These are phyloP conservation scores for Esox lucius DNA, from an alignment of 2,797 vertebrate species.

Conservation along the genomic window DNA sequence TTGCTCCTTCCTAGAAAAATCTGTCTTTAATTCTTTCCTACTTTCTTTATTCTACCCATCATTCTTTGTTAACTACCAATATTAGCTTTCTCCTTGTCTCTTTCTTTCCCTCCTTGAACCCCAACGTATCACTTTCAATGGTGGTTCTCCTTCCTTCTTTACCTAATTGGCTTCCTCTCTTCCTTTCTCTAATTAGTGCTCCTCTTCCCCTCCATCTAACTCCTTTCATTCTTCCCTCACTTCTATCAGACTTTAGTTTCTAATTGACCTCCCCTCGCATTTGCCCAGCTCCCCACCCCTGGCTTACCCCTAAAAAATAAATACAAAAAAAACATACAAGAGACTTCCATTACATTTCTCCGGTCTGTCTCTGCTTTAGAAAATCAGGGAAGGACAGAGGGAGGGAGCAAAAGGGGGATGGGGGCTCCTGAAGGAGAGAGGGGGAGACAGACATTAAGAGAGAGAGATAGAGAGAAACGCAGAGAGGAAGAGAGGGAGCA, in stretches of 20 bases:
- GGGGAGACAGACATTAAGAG: constrained; percentile 16
- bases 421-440: constrained; percentile 37
- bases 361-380: constrained; percentile 28
- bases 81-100: neutral
- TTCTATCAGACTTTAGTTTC: constrained; percentile 58
- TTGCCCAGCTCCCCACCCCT: constrained; percentile 10
- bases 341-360: constrained; percentile 29
- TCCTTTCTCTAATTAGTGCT: constrained; percentile 73
- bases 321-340: constrained; percentile 41
- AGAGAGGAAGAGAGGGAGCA: constrained; percentile 40
- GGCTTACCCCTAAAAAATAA: constrained; percentile 47
- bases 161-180: constrained; percentile 66
- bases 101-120: constrained; percentile 41
- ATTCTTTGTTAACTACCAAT: neutral
- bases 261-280: constrained; percentile 48
- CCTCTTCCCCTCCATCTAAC: constrained; percentile 43
- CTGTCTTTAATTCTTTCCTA: constrained; percentile 7
- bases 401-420: constrained; percentile 7
- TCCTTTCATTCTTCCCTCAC: constrained; percentile 37
- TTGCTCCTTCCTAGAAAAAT: constrained; percentile 6
- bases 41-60: neutral
- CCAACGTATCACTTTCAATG: too few relatives aligned
- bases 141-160: constrained; percentile 2
- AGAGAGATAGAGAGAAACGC: constrained; percentile 33
- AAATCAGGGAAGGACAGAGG: constrained; percentile 24